Evolutionary conservation across 2,113 vertebrate species (phyloP).

Genomic region (Sisor rabdophorus): DNA sequence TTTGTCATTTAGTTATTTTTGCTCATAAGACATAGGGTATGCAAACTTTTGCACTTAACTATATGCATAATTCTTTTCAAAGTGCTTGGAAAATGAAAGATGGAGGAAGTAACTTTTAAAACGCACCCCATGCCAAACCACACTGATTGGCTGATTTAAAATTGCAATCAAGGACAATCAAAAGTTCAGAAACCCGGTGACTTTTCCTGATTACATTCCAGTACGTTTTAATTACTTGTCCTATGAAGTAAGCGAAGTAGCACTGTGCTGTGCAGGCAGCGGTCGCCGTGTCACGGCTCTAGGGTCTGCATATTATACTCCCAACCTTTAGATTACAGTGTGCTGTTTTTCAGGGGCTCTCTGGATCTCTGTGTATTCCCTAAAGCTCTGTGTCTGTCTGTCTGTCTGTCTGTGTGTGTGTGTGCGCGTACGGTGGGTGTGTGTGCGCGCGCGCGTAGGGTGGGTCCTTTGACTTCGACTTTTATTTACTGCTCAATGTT

Average conservation of each 20-base stretch:
- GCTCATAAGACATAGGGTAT: background rate
- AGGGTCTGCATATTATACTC: background rate
- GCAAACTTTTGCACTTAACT: background rate
- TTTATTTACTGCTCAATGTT: too few species aligned
- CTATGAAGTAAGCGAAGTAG: slow-evolving; percentile 6
- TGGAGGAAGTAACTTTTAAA: background rate
- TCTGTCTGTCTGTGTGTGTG: background rate
- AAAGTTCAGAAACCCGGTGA: slow-evolving; percentile 5
- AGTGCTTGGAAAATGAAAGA: background rate
- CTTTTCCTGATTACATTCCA: slow-evolving; percentile 2
- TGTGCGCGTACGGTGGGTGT: background rate
- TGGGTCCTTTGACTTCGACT: too few species aligned
- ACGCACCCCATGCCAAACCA: slow-evolving; percentile 14
- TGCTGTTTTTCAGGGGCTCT: background rate
- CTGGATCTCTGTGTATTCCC: background rate
- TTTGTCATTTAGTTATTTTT: background rate
- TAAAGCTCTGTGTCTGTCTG: background rate
- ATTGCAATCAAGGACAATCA: slow-evolving; percentile 23
- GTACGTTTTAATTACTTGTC: slow-evolving; percentile 34
- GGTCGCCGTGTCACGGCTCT: background rate
- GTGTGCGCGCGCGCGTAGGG: too few species aligned
- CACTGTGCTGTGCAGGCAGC: background rate
- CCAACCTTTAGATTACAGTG: background rate
- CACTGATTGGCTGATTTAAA: slow-evolving; percentile 32
- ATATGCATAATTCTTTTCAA: background rate